Percentiles rank a stretch among this genome's conserved stretches.
Conservation (phyloP, 2,888 invertebrate genomes). For the Apoda limacodes region DNA sequence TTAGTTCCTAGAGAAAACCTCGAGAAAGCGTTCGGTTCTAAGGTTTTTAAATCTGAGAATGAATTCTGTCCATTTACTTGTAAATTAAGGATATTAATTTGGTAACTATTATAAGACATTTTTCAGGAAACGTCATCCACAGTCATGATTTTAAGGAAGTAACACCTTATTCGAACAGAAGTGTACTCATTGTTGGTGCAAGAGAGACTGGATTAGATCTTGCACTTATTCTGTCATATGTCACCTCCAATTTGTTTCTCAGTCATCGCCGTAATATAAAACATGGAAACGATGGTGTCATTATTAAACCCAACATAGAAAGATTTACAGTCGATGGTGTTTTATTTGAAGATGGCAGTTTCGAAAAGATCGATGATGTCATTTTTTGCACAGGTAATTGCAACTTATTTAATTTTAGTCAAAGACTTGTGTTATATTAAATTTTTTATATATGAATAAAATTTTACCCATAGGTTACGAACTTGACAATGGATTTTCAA, state of each 20-base stretch:
- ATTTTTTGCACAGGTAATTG: conserved; percentile 81
- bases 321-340: conserved; percentile 59
- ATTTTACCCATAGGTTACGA: too few species aligned
- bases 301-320: conserved; percentile 66
- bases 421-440: too few species aligned
- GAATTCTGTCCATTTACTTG: too few species aligned
- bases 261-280: conserved; percentile 67
- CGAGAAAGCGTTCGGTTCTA: too few species aligned
- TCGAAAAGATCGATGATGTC: conserved; percentile 72
- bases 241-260: conserved; percentile 59
- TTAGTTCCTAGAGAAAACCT: too few species aligned
- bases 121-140: conserved; percentile 74
- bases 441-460: too few species aligned
- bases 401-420: too few species aligned
- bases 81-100: too few species aligned
- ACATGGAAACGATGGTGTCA: too few species aligned
- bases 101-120: too few species aligned
- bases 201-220: conserved; percentile 82
- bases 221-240: conserved; percentile 69
- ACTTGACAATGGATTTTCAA: too few species aligned
- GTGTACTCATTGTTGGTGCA: conserved; percentile 77
- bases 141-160: conserved; percentile 80
- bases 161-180: conserved; percentile 65
- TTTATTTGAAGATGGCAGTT: conserved; percentile 70
- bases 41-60: too few species aligned